Evolutionary conservation across 2,797 vertebrate species (phyloP).

Genomic region (Aldrovandia affinis): DNA sequence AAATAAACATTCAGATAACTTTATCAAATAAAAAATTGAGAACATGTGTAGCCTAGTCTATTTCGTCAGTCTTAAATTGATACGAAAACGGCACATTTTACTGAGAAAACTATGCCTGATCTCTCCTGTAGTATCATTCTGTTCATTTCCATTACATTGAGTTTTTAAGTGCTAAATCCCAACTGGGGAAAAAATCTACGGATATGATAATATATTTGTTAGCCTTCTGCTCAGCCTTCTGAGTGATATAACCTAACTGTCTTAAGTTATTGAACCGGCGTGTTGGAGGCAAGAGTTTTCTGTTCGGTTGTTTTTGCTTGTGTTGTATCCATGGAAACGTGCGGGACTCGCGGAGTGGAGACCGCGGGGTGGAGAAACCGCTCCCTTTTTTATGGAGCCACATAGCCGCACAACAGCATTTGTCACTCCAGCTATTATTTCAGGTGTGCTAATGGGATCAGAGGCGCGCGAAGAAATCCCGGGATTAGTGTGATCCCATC

Average conservation of each 20-base stretch:
- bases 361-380: neutral
- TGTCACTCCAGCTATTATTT: conserved; percentile 75
- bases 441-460: conserved; percentile 80
- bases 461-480: conserved; percentile 55
- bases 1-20: too few relatives aligned
- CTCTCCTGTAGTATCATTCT: neutral
- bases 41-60: neutral
- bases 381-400: conserved; percentile 42
- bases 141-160: neutral
- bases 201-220: conserved; percentile 44
- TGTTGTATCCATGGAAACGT: conserved; percentile 37
- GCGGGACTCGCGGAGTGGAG: conserved; percentile 44
- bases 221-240: conserved; percentile 18
- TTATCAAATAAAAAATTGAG: neutral
- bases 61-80: neutral
- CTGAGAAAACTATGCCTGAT: neutral
- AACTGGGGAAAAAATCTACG: neutral
- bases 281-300: conserved; percentile 60
- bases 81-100: neutral
- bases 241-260: conserved; percentile 66
- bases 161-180: neutral
- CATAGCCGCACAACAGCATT: conserved; percentile 56
- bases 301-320: conserved; percentile 54
- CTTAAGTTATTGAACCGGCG: conserved; percentile 54
- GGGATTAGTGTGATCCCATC: conserved; percentile 50